Conservation (phyloP, 2,797 vertebrate genomes). For the Cheirogaleus major region DNA sequence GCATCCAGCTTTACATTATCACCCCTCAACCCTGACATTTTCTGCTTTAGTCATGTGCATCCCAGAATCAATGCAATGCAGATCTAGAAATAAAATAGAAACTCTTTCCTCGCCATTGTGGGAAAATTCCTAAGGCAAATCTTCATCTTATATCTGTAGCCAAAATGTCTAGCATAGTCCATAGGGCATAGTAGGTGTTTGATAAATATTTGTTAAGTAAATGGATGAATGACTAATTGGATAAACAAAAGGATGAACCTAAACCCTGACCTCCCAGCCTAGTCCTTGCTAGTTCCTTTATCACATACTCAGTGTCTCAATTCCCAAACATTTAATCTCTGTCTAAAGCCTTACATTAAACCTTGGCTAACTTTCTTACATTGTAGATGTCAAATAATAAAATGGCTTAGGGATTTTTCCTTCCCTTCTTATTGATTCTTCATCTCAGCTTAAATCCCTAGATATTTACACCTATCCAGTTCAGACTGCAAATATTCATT, state of each 20-base stretch:
- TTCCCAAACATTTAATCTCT: neutral
- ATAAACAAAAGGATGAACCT: neutral
- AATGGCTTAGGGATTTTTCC: neutral
- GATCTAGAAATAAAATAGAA: neutral
- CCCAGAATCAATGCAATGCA: neutral
- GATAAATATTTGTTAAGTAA: neutral
- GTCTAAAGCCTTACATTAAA: neutral
- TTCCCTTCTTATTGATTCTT: neutral
- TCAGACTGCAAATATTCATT: constrained; percentile 1
- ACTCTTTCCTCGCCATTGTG: neutral
- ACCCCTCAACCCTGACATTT: neutral
- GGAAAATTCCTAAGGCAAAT: neutral
- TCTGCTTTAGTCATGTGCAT: neutral
- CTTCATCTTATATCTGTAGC: neutral
- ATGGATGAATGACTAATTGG: neutral
- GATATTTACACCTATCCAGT: neutral
- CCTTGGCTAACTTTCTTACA: neutral
- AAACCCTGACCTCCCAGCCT: neutral
- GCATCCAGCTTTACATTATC: neutral
- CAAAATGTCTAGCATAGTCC: neutral
- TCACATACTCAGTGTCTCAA: neutral
- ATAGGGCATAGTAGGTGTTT: neutral
- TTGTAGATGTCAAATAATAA: neutral
- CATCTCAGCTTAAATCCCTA: neutral
- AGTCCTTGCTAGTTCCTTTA: neutral